Evolutionary conservation across 2,888 invertebrate genomes (phyloP), one percentile per base, ranked within the genome.

Genomic region (Emesis russula): DNA sequence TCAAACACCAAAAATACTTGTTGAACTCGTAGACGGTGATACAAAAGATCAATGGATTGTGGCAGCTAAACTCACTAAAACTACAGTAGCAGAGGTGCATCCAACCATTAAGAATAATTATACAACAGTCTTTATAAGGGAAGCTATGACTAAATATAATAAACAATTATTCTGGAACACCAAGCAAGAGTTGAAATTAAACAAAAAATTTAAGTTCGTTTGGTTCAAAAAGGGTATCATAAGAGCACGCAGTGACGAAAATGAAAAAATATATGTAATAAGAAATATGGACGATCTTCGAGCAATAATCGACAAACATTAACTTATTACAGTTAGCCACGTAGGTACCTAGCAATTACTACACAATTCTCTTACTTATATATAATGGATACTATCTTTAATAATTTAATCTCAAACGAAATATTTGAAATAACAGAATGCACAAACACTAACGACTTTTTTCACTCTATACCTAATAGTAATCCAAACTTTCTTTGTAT

Each of bases 141-240:
- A 86, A 76, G 83, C 83, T 7, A 78, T 86, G 76, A 81, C 87
- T 25, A 48, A 75, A 48, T 38, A 38, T 77, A 83, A 86, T 38
- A 83, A 81, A 83, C 9, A 58, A 2, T 6, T 86, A 4, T 36
- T 86, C 13, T 86, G 86, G 86, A 68, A 83, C 3, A 80, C 77
- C 6, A 86, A 80, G 71, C 80, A 83, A 36, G 79, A 83, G 58
- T 58, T 86, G 38, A 83, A 80, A 77, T 68, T 58, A 11, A 73
- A 68, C 1, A 68, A 66, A 31, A 76, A 86, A 11, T 86, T 76
- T 33, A 83, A 81, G 53, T 86, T 82, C 38, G 81, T 86, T 48
- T 86, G 86, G 86, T 83, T 82, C n/a, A 86, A 86, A 71, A 86
- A 76, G 44, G 86, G 83, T 66, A 4, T 68, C 15, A 82, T 86